Percentiles rank a stretch among this genome's conserved stretches.
These are phyloP conservation scores for Mesocentrotus franciscanus DNA, from an alignment of 53 echinoderm and acorn worm genomes.

Conservation along the genomic window DNA sequence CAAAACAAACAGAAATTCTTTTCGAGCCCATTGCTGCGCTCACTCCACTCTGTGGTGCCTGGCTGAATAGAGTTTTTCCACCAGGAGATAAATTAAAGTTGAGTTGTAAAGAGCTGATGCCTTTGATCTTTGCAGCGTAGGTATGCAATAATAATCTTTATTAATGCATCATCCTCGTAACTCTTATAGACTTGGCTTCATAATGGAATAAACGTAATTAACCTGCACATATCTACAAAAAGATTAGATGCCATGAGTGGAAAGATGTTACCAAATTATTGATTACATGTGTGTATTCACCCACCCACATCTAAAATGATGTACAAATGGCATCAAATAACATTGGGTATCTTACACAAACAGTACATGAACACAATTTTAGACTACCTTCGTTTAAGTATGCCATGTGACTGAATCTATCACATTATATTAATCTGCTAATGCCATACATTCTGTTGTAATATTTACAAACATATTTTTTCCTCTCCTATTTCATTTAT, in stretches of 20 bases:
- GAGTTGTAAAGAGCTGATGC: neutral
- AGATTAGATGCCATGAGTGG: neutral
- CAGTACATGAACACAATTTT: too few relatives aligned
- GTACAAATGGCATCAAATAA: too few relatives aligned
- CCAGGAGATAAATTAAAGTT: slow-evolving; percentile 36
- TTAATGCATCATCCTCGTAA: slow-evolving; percentile 3
- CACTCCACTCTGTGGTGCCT: slow-evolving; percentile 18
- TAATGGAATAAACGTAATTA: neutral
- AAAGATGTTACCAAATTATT: neutral
- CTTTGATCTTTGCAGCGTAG: slow-evolving; percentile 43
- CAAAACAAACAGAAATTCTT: slow-evolving; percentile 55
- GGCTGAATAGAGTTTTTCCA: neutral
- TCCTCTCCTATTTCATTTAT: too few relatives aligned
- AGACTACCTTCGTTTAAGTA: too few relatives aligned
- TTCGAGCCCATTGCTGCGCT: neutral
- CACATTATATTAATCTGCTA: too few relatives aligned
- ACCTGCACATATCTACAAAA: neutral
- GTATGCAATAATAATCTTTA: neutral
- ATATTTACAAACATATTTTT: too few relatives aligned
- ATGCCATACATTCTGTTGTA: too few relatives aligned
- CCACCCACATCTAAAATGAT: neutral
- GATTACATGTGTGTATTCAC: neutral
- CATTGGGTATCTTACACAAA: neutral
- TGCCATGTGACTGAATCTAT: too few relatives aligned
- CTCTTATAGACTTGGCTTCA: neutral